phyloP scores from a whole-genome alignment of 2,797 vertebrate species.

The Trachops cirrhosus region DNA sequence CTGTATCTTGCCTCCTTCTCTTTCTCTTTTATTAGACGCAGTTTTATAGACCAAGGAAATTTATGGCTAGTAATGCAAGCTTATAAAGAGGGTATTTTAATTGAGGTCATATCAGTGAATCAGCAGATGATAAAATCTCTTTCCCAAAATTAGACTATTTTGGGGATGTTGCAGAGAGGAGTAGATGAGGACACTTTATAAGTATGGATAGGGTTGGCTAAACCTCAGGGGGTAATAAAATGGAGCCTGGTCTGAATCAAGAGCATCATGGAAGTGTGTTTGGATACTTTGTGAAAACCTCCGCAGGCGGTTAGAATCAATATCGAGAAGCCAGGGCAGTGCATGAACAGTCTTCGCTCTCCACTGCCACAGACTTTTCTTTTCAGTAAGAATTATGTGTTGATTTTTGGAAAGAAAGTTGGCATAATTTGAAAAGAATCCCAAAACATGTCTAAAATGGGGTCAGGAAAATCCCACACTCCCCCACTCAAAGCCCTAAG shows the following conservation, averaged over 20 bases:
- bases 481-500: conserved; percentile 20
- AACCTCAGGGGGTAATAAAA: conserved; percentile 51
- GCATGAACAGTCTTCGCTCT: not conserved
- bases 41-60: conserved; percentile 22
- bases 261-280: conserved; percentile 44
- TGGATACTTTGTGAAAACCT: conserved; percentile 38
- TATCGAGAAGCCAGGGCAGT: not conserved
- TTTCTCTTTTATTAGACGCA: conserved; percentile 27
- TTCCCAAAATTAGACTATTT: conserved; percentile 29
- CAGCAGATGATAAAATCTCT: conserved; percentile 52
- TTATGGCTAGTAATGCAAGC: conserved; percentile 16
- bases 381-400: conserved; percentile 48
- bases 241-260: conserved; percentile 39
- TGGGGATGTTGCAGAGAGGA: not conserved
- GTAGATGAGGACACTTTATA: not conserved
- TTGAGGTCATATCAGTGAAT: conserved; percentile 45
- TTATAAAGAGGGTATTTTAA: conserved; percentile 56
- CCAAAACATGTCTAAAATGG: conserved; percentile 49
- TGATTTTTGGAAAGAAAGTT: conserved; percentile 69
- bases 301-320: not conserved
- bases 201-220: not conserved
- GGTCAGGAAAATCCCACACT: conserved; percentile 75
- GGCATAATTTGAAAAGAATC: conserved; percentile 70
- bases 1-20: conserved; percentile 2
- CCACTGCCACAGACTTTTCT: conserved; percentile 1